Evolutionary conservation across 2,113 vertebrate species (phyloP).

Genomic region (Oenanthe oenanthe): DNA sequence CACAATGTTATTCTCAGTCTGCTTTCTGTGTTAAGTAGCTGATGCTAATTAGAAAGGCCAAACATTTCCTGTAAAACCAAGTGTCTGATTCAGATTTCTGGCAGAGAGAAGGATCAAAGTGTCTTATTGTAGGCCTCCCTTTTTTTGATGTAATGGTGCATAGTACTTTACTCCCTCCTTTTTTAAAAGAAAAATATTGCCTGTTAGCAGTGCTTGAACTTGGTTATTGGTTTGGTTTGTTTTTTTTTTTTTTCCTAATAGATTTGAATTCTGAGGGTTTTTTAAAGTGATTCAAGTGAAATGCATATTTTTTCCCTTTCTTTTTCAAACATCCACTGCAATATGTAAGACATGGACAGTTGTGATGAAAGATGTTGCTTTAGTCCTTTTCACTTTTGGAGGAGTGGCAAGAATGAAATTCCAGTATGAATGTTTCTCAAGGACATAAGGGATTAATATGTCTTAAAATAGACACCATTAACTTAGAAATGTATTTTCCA

Average conservation of each 20-base stretch:
- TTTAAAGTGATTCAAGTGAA: not conserved
- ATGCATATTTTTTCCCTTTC: not conserved
- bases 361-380: not conserved
- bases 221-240: no score
- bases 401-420: slow-evolving; percentile 20
- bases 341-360: not conserved
- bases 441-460: not conserved
- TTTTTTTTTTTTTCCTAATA: not conserved
- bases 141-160: not conserved
- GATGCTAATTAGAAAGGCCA: not conserved
- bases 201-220: not conserved
- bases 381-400: not conserved
- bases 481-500: not conserved
- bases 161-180: not conserved
- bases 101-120: not conserved
- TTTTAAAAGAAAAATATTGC: rapidly evolving
- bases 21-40: not conserved
- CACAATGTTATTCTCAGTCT: not conserved
- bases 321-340: not conserved
- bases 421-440: not conserved
- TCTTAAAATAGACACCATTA: slow-evolving; percentile 5
- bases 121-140: not conserved
- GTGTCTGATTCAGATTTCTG: not conserved
- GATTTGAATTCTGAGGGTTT: not conserved
- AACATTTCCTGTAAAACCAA: not conserved